A percentile compares a stretch with the other conserved stretches of the same genome.
These are phyloP conservation scores for Pipistrellus nathusii DNA, from an alignment of 2,797 vertebrate species.

Conservation along the genomic window DNA sequence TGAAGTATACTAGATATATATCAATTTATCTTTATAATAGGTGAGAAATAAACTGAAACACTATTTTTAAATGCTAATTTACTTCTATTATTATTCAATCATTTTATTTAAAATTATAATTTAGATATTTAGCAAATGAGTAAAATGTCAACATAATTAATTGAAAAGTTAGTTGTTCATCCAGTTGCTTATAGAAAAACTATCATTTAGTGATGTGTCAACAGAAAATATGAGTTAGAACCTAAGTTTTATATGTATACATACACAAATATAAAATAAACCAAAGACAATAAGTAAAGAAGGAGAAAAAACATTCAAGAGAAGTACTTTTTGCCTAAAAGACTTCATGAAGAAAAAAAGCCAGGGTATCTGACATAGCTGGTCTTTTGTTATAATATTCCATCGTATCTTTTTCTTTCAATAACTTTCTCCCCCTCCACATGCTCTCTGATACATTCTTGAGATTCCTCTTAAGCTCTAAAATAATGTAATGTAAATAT, in stretches of 20 bases:
- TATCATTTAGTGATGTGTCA: background rate
- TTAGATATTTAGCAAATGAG: background rate
- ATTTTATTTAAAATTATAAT: background rate
- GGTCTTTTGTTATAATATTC: background rate
- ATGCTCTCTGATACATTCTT: background rate
- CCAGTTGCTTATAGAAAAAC: background rate
- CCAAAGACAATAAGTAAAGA: background rate
- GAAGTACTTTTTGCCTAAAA: background rate
- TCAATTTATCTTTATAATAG: background rate
- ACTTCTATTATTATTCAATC: background rate
- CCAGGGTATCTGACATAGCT: background rate
- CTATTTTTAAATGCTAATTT: background rate
- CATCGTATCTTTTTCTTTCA: background rate
- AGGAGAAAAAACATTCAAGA: background rate
- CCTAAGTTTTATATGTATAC: background rate
- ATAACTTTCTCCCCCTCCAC: background rate
- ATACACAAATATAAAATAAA: background rate
- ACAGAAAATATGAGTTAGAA: background rate
- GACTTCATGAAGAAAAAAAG: background rate
- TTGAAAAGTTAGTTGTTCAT: background rate
- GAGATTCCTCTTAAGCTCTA: background rate
- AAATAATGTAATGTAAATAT: slow-evolving; percentile 24
- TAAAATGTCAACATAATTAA: background rate
- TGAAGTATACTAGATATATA: background rate
- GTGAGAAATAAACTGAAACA: background rate